A percentile compares a stretch with the other conserved stretches of the same genome.
phyloP scores from a whole-genome alignment of 2,888 invertebrate genomes.

The Punctoribates punctum region DNA sequence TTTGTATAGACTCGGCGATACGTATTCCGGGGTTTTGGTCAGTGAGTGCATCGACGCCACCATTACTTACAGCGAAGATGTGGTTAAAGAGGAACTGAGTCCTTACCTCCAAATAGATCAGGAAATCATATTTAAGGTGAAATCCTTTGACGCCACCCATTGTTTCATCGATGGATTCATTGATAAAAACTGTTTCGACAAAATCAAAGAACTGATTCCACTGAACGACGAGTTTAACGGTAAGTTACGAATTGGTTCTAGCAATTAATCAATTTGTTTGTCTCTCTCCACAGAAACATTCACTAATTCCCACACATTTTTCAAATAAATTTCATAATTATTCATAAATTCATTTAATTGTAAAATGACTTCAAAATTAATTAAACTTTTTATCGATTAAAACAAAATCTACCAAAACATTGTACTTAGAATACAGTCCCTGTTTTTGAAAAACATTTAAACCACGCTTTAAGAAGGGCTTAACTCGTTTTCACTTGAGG shows the following conservation, averaged over 20 bases:
- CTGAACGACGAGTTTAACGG: neutral
- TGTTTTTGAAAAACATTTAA: neutral
- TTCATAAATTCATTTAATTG: neutral
- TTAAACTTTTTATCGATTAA: neutral
- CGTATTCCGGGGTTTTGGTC: slow-evolving; percentile 30
- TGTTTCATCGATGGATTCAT: slow-evolving; percentile 41
- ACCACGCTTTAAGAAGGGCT: neutral
- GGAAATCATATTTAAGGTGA: slow-evolving; percentile 38
- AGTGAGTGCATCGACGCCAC: slow-evolving; percentile 40
- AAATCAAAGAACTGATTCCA: slow-evolving; percentile 6
- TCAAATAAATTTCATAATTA: neutral
- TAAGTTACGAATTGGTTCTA: neutral
- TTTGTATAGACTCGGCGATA: slow-evolving; percentile 21
- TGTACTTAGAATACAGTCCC: neutral
- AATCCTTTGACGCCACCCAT: slow-evolving; percentile 23
- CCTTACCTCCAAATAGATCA: slow-evolving; percentile 24
- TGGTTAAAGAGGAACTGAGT: neutral
- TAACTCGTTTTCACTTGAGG: too few relatives aligned
- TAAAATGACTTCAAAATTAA: neutral
- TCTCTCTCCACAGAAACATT: neutral
- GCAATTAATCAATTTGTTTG: neutral
- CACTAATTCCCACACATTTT: neutral
- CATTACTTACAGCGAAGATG: slow-evolving; percentile 30
- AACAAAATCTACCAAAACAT: too few relatives aligned
- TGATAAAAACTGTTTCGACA: slow-evolving; percentile 38